Conservation (phyloP, 2,797 vertebrate species). For the Loris lydekkerianus region DNA sequence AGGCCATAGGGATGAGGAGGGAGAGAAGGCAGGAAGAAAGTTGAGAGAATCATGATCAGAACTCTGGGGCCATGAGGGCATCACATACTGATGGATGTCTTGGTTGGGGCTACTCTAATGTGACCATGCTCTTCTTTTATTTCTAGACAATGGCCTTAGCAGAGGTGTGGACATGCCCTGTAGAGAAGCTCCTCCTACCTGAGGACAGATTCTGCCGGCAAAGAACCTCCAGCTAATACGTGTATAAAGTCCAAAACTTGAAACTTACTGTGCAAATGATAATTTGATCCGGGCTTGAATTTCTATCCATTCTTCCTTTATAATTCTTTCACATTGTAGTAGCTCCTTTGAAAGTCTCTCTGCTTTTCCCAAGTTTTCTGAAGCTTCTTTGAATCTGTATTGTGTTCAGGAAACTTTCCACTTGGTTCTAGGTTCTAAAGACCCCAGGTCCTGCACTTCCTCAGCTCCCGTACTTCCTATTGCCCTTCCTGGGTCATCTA, state of each 20-base stretch:
- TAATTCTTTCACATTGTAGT: constrained; percentile 81
- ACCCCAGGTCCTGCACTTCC: background rate
- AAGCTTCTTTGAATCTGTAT: constrained; percentile 87
- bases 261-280: constrained; percentile 88
- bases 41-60: background rate
- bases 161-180: background rate
- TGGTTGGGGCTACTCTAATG: background rate
- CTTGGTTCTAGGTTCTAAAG: background rate
- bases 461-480: background rate
- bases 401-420: constrained; percentile 84
- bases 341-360: constrained; percentile 86
- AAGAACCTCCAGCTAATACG: background rate
- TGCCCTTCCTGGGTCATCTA: background rate
- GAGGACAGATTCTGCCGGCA: background rate
- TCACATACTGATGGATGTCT: background rate
- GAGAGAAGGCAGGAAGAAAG: background rate
- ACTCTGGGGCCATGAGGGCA: background rate
- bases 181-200: background rate
- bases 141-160: background rate
- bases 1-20: background rate
- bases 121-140: background rate
- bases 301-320: constrained; percentile 86
- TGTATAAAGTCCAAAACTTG: background rate
- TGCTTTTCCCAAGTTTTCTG: constrained; percentile 86
- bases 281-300: constrained; percentile 86